Evolutionary conservation across 2,888 invertebrate genomes (phyloP).

Genomic region (Stenchaetothrips biformis): DNA sequence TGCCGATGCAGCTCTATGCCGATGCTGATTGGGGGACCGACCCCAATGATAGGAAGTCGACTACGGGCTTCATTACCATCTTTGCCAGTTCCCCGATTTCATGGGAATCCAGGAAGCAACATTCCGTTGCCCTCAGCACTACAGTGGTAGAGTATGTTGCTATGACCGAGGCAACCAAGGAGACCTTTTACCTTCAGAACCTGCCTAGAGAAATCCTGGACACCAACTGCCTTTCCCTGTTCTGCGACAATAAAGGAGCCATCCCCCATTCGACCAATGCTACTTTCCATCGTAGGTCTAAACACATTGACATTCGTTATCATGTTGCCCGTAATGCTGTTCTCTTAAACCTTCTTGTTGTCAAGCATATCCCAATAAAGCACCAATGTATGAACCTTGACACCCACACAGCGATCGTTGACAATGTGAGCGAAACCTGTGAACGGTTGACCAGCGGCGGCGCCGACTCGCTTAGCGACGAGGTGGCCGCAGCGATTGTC

Average conservation of each 20-base stretch:
- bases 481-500: not conserved
- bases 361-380: too few species aligned
- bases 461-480: not conserved
- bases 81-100: not conserved
- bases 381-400: too few species aligned
- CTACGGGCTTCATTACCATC: slow-evolving; percentile 33
- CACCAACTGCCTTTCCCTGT: not conserved
- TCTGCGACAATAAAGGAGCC: not conserved
- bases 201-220: not conserved
- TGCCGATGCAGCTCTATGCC: not conserved
- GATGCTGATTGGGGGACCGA: slow-evolving; percentile 28
- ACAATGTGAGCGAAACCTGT: not conserved
- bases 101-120: slow-evolving; percentile 37
- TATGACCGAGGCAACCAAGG: not conserved
- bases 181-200: not conserved
- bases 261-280: not conserved
- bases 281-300: not conserved
- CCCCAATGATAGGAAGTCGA: slow-evolving; percentile 36
- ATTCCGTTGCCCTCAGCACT: slow-evolving; percentile 36
- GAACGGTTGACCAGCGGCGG: not conserved
- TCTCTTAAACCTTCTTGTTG: too few species aligned
- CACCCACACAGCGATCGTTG: not conserved
- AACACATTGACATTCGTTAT: not conserved
- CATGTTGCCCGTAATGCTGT: too few species aligned
- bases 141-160: slow-evolving; percentile 36